Evolutionary conservation across 2,888 invertebrate genomes (phyloP), one percentile per base, ranked within the genome.

Genomic region (Noctua janthina): DNA sequence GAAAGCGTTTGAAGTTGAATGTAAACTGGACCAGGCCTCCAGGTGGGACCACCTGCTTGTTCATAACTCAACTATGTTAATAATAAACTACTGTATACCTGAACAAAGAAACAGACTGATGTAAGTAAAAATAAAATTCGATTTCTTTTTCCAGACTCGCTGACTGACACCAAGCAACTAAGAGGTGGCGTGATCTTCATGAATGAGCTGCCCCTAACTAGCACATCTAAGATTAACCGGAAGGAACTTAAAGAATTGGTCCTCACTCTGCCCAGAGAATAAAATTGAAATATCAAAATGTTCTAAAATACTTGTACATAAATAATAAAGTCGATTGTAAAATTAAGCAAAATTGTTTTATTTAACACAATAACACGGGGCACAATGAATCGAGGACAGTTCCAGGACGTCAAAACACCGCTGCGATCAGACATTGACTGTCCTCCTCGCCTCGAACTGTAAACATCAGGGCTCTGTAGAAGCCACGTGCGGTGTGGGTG

Each of bases 221-320:
- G 92, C 0, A 85, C 92, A 0, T 86, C 88, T 0, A 94, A 93
- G 77, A 74, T 93, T 0, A 83, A 93, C 75, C 88, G 93, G 79
- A 77, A 83, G 68, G 88, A 88, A 64, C 83, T 93, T 5, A 92
- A 90, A 59, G 79, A 84, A 68, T 29, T 88, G 49, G 87, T 70
- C 2, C 59, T 81, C 0, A 78, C 64, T 20, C n/a, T 81, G 78
- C 23, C 76, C 1, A 83, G 77, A 72, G 78, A 82, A 78, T 85
- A 1, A 81, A 39, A 68, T 46, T 17, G 15, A 6, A 66, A 4
- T 8, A n/a, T 17, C n/a, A 4, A 46, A n/a, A 68, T 68, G 46
- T n/a, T n/a, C n/a, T 46, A 46, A 46, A 46, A 67, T 11, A 43
- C 66, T 43, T 67, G 66, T 66, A 23, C 11, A 1, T 15, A n/a